phyloP scores from a whole-genome alignment of 2,797 vertebrate species.

The Potorous gilbertii region DNA sequence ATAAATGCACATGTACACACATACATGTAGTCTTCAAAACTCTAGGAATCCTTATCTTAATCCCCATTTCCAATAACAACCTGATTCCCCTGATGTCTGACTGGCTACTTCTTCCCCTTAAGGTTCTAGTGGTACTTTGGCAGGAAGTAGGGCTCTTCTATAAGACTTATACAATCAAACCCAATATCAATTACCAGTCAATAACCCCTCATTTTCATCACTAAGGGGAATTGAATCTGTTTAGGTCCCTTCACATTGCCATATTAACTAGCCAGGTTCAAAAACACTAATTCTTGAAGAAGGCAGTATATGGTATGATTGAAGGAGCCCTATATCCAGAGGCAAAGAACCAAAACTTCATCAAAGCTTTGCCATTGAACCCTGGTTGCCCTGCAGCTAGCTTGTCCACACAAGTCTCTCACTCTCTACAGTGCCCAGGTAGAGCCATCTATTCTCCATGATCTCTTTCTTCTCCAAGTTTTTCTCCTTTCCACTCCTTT shows the following conservation, averaged over 20 bases:
- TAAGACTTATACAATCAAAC: not conserved
- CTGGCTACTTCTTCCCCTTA: not conserved
- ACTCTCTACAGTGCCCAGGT: not conserved
- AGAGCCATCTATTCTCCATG: not conserved
- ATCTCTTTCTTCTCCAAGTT: not conserved
- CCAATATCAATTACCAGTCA: not conserved
- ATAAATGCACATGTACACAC: not conserved
- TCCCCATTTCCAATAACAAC: not conserved
- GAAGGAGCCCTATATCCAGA: not conserved
- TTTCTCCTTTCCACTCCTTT: not conserved
- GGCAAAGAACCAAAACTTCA: not conserved
- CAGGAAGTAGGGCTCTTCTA: not conserved
- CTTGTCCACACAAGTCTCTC: not conserved
- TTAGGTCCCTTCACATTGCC: not conserved
- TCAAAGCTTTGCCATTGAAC: not conserved
- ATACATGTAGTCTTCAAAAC: not conserved
- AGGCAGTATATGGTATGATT: not conserved
- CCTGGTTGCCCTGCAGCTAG: not conserved
- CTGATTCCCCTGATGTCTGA: not conserved
- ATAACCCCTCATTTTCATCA: not conserved
- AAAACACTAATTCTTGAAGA: not conserved
- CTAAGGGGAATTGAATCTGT: not conserved
- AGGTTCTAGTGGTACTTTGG: not conserved
- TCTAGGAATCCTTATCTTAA: not conserved
- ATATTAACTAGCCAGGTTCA: not conserved